These are phyloP conservation scores for Pterois miles DNA, from an alignment of 2,797 vertebrate genomes.

Conservation along the genomic window DNA sequence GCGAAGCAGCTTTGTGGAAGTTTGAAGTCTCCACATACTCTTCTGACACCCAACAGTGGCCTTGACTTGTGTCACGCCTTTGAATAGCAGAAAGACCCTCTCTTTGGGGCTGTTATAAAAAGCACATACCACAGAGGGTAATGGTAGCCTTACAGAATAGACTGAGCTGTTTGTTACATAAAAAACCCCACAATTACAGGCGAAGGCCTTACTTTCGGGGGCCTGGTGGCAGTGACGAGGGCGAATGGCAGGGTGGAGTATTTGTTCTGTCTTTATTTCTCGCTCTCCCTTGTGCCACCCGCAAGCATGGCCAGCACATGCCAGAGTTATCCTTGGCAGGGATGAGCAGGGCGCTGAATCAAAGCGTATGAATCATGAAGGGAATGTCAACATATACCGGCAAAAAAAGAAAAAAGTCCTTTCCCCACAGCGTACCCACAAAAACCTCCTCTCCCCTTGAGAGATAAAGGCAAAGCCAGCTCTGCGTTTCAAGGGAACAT, in stretches of 20 bases:
- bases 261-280: constrained; percentile 68
- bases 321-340: constrained; percentile 74
- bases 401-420: constrained; percentile 6
- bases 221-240: constrained; percentile 56
- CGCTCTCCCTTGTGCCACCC: constrained; percentile 64
- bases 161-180: constrained; percentile 70
- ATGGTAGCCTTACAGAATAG: constrained; percentile 73
- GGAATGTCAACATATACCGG: constrained; percentile 58
- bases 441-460: constrained; percentile 9
- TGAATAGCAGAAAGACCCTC: constrained; percentile 68
- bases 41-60: constrained; percentile 33
- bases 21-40: constrained; percentile 34
- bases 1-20: constrained; percentile 23
- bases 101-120: constrained; percentile 72
- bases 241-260: constrained; percentile 80
- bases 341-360: constrained; percentile 58
- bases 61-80: constrained; percentile 50
- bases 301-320: constrained; percentile 62
- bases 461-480: constrained; percentile 39
- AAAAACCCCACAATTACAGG: constrained; percentile 81
- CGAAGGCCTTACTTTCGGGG: constrained; percentile 72
- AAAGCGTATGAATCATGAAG: constrained; percentile 63
- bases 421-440: constrained; percentile 7
- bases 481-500: constrained; percentile 48
- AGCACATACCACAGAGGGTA: constrained; percentile 72